phyloP scores from a whole-genome alignment of 2,888 invertebrate species.

The Apamea crenata region DNA sequence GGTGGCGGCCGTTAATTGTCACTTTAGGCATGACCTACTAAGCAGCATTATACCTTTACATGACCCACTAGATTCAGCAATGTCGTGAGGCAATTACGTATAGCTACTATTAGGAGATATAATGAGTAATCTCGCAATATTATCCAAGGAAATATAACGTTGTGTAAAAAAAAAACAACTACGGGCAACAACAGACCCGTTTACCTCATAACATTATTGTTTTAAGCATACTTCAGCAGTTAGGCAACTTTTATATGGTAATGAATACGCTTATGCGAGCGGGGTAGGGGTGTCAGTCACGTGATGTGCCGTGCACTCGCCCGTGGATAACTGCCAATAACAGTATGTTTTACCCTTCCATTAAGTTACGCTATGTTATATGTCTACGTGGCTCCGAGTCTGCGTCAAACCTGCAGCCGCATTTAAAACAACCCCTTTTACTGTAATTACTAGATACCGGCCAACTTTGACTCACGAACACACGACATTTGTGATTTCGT shows the following conservation, averaged over 20 bases:
- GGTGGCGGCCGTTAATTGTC: constrained; percentile 49
- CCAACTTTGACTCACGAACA: constrained; percentile 76
- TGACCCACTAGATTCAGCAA: constrained; percentile 38
- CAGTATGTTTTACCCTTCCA: constrained; percentile 78
- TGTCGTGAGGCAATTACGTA: constrained; percentile 14
- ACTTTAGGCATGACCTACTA: constrained; percentile 53
- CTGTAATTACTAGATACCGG: constrained; percentile 77
- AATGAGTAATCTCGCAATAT: constrained; percentile 13
- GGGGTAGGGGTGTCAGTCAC: constrained; percentile 77
- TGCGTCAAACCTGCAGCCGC: constrained; percentile 75
- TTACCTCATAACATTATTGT: constrained; percentile 51
- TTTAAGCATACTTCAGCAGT: constrained; percentile 66
- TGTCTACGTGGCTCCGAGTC: constrained; percentile 67
- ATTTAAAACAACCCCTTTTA: constrained; percentile 79
- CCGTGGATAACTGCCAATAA: constrained; percentile 83
- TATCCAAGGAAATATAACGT: constrained; percentile 3
- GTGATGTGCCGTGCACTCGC: constrained; percentile 81
- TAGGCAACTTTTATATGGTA: constrained; percentile 58
- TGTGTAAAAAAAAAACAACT: constrained; percentile 11
- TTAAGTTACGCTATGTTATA: constrained; percentile 71
- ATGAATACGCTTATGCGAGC: constrained; percentile 62
- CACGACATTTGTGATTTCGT: constrained; percentile 73
- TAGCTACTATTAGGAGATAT: constrained; percentile 5
- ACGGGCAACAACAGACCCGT: background rate
- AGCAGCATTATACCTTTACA: constrained; percentile 31